Percentiles rank a stretch among this genome's conserved stretches.
Evolutionary conservation across 37 sponge, comb jelly and placozoan genomes (phyloP).

Genomic region (Cliona cf. orientalis): DNA sequence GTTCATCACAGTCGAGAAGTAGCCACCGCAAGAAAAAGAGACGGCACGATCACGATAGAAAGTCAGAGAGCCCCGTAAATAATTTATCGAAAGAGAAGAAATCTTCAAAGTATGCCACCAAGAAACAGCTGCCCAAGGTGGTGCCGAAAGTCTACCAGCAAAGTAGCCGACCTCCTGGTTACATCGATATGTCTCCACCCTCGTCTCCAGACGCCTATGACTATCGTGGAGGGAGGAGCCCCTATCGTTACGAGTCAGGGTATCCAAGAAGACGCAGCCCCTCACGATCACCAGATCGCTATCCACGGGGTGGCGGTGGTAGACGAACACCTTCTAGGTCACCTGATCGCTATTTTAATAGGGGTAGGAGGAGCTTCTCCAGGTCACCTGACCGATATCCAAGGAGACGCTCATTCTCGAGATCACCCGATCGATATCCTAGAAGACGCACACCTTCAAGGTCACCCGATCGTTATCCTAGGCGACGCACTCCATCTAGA

Average conservation of each 20-base stretch:
- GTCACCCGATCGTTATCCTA: background rate
- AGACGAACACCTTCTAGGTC: no score
- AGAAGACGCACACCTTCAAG: no score
- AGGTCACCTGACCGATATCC: no score
- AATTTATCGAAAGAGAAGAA: background rate
- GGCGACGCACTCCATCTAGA: background rate
- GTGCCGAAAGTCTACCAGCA: conserved; percentile 31
- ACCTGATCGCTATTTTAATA: no score
- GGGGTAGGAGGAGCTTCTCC: no score
- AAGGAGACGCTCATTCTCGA: no score
- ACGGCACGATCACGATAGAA: conserved; percentile 37
- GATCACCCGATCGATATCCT: background rate
- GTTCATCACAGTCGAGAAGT: conserved; percentile 12
- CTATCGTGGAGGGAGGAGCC: no score
- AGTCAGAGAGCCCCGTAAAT: no score
- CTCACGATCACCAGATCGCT: no score
- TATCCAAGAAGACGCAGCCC: background rate
- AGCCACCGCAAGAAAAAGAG: conserved; percentile 9
- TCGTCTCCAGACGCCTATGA: no score
- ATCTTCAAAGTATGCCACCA: background rate
- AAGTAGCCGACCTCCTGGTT: background rate
- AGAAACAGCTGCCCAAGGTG: background rate
- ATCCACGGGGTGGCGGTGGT: no score
- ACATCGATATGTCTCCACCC: background rate
- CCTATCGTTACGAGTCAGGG: no score